Conservation (phyloP, 2,113 vertebrate genomes). For the Hippolais icterina region DNA sequence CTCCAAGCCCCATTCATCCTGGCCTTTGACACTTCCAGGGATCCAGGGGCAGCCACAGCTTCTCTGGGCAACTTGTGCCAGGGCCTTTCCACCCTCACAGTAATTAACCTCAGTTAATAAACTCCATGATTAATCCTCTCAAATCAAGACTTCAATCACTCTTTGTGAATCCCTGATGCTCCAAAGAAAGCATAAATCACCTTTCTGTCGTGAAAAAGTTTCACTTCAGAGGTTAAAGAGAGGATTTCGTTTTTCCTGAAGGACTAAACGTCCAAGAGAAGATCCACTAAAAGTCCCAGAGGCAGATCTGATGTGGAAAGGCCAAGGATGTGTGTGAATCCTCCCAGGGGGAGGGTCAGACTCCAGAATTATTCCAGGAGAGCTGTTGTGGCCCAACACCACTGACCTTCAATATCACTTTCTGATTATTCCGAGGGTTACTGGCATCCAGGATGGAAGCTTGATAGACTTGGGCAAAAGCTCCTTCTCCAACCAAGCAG, state of each 20-base stretch:
- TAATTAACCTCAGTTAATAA: not conserved
- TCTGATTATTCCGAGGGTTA: slow-evolving; percentile 72
- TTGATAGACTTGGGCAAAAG: slow-evolving; percentile 91
- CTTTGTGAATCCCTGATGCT: not conserved
- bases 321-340: not conserved
- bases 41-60: not conserved
- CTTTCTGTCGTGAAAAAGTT: not conserved
- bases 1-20: not conserved
- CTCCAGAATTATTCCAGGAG: not conserved
- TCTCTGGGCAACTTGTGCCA: not conserved
- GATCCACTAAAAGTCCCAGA: not conserved
- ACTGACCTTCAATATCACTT: slow-evolving; percentile 86
- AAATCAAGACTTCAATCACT: not conserved
- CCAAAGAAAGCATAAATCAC: not conserved
- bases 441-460: slow-evolving; percentile 73
- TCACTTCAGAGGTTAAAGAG: not conserved
- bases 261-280: not conserved
- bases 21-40: not conserved
- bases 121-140: not conserved
- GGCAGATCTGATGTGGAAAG: not conserved
- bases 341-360: not conserved
- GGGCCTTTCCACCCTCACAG: not conserved
- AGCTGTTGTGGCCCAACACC: not conserved
- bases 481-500: slow-evolving; percentile 86
- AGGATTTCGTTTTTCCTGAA: not conserved